A percentile compares a stretch with the other conserved stretches of the same genome.
Evolutionary conservation across 2,113 vertebrate species (phyloP).

Genomic region (Anhinga rufa): DNA sequence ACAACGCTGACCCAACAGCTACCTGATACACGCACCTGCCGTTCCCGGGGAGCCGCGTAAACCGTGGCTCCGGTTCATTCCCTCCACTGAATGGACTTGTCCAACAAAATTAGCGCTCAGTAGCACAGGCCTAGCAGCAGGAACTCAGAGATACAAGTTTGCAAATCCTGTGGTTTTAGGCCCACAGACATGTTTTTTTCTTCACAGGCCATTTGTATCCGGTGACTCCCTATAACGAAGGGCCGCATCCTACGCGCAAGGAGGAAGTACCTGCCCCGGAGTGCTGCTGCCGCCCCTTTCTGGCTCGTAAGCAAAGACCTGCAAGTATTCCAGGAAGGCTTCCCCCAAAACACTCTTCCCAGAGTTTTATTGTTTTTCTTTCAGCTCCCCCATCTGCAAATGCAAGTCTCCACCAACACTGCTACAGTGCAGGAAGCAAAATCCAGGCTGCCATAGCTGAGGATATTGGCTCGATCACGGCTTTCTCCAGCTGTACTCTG

Average conservation of each 20-base stretch:
- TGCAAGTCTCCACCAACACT: not conserved
- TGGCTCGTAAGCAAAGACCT: not conserved
- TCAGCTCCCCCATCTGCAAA: not conserved
- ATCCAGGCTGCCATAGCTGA: not conserved
- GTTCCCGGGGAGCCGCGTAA: not conserved
- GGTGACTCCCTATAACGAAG: not conserved
- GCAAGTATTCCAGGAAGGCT: not conserved
- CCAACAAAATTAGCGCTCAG: not conserved
- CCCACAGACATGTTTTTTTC: not conserved
- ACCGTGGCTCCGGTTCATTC: rapidly evolving
- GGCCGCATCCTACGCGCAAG: rapidly evolving
- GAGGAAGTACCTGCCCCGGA: not conserved
- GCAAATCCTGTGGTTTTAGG: not conserved
- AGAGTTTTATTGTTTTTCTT: not conserved
- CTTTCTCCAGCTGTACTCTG: not conserved
- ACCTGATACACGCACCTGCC: not conserved
- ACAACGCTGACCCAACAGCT: not conserved
- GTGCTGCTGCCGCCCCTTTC: not conserved
- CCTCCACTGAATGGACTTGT: not conserved
- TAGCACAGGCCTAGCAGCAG: not conserved
- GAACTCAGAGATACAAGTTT: not conserved
- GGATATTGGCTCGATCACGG: not conserved
- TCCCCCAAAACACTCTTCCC: not conserved
- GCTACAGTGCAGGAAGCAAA: not conserved
- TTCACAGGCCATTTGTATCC: not conserved